Evolutionary conservation across 2,113 vertebrate genomes (phyloP).

Genomic region (Scomber colias): DNA sequence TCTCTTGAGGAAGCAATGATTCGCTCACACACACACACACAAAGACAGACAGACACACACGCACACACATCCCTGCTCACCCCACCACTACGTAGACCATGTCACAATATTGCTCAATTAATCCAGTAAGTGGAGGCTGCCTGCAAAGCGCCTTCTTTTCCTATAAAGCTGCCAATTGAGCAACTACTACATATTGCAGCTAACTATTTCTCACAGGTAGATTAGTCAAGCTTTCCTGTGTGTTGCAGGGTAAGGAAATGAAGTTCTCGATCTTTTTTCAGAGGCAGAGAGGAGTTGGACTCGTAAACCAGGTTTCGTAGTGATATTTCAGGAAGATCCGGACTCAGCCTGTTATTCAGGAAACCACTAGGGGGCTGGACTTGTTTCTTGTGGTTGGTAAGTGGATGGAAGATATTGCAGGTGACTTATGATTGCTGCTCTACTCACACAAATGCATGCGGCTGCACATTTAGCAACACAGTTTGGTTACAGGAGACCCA

Average conservation of each 20-base stretch:
- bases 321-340: not conserved
- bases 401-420: not conserved
- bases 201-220: not conserved
- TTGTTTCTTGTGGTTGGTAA: not conserved
- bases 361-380: constrained; percentile 1
- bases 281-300: not conserved
- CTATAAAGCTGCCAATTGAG: constrained; percentile 51
- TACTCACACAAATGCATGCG: not conserved
- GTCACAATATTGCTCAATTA: constrained; percentile 69
- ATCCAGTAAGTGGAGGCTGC: constrained; percentile 56
- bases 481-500: not conserved
- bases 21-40: constrained; percentile 28
- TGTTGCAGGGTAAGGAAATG: not conserved
- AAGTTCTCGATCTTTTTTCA: constrained; percentile 12
- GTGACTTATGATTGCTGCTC: not conserved
- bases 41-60: constrained; percentile 15
- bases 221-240: constrained; percentile 5
- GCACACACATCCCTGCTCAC: constrained; percentile 45
- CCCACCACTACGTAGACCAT: constrained; percentile 50
- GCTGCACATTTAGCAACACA: no score
- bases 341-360: not conserved
- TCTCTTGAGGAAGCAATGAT: constrained; percentile 68
- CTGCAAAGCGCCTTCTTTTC: constrained; percentile 40
- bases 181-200: constrained; percentile 10
- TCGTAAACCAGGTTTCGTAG: not conserved